phyloP scores from a whole-genome alignment of 1,140 invertebrate species.

The Drosophila ambigua region DNA sequence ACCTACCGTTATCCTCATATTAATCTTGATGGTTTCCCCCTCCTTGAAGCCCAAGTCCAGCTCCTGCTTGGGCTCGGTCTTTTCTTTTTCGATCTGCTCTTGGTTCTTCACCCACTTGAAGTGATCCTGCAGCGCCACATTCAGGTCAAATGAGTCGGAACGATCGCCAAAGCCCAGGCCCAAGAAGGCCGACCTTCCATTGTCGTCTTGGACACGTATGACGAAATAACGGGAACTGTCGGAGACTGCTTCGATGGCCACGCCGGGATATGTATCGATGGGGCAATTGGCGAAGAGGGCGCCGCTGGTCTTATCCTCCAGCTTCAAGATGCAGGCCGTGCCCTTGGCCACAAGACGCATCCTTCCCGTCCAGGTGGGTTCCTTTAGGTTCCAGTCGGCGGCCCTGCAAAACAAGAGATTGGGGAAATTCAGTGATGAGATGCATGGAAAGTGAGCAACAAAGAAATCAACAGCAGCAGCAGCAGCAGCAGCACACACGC shows the following conservation, averaged over 20 bases:
- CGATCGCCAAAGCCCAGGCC: slow-evolving; percentile 98
- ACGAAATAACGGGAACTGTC: slow-evolving; percentile 99
- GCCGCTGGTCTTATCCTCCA: slow-evolving; percentile 97
- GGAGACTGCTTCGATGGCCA: slow-evolving; percentile 96
- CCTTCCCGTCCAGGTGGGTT: slow-evolving; percentile 98
- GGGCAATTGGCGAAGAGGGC: slow-evolving; percentile 99
- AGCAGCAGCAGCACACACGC: slow-evolving; percentile 38
- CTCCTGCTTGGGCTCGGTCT: slow-evolving; percentile 90
- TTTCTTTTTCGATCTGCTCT: slow-evolving; percentile 93
- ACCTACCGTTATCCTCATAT: slow-evolving; percentile 97
- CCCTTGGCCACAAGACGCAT: slow-evolving; percentile 95
- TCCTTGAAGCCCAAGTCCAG: slow-evolving; percentile 99
- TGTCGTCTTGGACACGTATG: slow-evolving; percentile 96
- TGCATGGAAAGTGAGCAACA: slow-evolving; percentile 25
- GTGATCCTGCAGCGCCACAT: slow-evolving; percentile 99
- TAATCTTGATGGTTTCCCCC: slow-evolving; percentile 99
- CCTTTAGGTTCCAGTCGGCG: slow-evolving; percentile 98
- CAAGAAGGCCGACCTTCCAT: slow-evolving; percentile 97
- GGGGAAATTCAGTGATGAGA: background rate
- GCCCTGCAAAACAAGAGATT: slow-evolving; percentile 87
- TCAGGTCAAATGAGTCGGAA: slow-evolving; percentile 99
- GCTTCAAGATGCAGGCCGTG: slow-evolving; percentile 93
- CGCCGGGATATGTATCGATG: slow-evolving; percentile 97
- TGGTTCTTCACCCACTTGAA: slow-evolving; percentile 98
- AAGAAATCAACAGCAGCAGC: slow-evolving; percentile 30